Evolutionary conservation across 2,113 vertebrate species (phyloP), one percentile per base, ranked within the genome.

Genomic region (Rhipidura dahli): DNA sequence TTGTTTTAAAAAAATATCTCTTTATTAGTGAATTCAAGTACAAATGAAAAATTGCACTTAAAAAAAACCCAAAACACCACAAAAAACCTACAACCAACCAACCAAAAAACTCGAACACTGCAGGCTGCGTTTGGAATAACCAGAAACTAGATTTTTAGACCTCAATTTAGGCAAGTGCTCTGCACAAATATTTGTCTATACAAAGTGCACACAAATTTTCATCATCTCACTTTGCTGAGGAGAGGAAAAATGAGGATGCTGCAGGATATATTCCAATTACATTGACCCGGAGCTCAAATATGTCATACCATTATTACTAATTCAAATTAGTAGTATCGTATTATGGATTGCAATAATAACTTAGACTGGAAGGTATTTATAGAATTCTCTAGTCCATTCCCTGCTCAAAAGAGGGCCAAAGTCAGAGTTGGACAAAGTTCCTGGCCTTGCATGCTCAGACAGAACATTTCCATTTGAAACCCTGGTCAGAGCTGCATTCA

Each of bases 41-140:
- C 27, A 65, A 83, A 87, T 77, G 31, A 95, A 88, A 95, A 96
- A 93, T 40, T 77, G 21, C 57, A 80, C 69, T 47, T 72, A 82
- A 89, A 85, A 70, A 47, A 76, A 56, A 31, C 11, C 13, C 31
- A 16, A 15, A 70, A 47, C 9, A 47, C 40, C n/a, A 63, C 19
- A 37, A 86, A 69, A 63, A 3, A 1, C 30, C 30, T 61, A 17
- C 16, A 63, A 49, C 35, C 7, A 56, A 47, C 18, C 42, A 35
- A 87, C 20, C 28, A n/a, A 30, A 33, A 35, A 31, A 5, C 9
- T 13, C 11, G 42, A 64, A 10, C 4, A 21, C 44, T 56, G 17
- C 17, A 65, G 73, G 23, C n/a, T 89, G 22, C 45, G 61, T 61
- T 90, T 87, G 53, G n/a, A 85, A 61, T n/a, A 82, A 70, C 7